phyloP scores from a whole-genome alignment of 2,113 vertebrate genomes.

The Halichoerus grypus region DNA sequence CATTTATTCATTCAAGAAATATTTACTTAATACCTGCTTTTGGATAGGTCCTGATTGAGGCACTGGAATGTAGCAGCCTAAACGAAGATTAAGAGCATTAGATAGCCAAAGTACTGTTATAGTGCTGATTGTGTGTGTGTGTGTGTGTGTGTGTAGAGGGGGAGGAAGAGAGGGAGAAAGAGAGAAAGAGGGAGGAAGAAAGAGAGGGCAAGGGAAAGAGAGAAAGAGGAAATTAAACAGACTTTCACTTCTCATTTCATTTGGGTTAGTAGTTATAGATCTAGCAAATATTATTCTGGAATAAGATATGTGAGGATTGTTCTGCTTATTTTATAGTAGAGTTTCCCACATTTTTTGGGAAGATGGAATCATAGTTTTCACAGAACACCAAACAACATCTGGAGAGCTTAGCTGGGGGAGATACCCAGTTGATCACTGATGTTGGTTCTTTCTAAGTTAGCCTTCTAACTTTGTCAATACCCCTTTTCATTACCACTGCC shows the following conservation, averaged over 20 bases:
- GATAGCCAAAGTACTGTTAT: background rate
- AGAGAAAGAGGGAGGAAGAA: background rate
- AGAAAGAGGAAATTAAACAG: background rate
- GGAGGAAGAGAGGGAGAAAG: too few species aligned
- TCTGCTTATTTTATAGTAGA: background rate
- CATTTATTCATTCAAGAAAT: conserved; percentile 24
- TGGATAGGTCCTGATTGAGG: background rate
- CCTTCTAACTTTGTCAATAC: background rate
- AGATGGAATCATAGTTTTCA: background rate
- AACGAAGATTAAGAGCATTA: background rate
- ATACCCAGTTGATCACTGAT: background rate
- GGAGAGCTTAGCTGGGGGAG: background rate
- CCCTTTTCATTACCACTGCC: background rate
- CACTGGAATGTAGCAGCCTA: background rate
- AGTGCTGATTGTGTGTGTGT: background rate
- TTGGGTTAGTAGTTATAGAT: background rate
- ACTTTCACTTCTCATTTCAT: background rate
- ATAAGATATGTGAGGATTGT: background rate
- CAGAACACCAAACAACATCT: background rate
- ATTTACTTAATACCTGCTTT: conserved; percentile 17
- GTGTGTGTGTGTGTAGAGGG: background rate
- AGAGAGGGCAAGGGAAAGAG: background rate
- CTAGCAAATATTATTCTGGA: background rate
- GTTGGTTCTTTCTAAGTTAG: background rate
- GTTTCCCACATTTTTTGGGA: background rate